Evolutionary conservation across 2,888 invertebrate genomes (phyloP).

Genomic region (Xanthia icteritia): DNA sequence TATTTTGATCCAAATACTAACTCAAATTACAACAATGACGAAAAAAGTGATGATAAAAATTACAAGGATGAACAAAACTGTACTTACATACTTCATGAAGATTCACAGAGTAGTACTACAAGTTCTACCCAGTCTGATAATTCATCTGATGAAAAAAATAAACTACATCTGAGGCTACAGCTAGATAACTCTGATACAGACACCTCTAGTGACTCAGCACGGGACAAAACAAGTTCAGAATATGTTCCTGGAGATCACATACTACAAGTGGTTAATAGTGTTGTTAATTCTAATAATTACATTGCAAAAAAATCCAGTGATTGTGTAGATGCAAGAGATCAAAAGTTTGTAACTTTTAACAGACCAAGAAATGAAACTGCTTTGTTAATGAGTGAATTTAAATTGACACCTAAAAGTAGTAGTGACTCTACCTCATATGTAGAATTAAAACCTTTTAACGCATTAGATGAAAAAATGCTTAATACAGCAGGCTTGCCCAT

Average conservation of each 20-base stretch:
- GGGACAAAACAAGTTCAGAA: conserved; percentile 85
- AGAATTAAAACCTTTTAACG: conserved; percentile 83
- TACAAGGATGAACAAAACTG: conserved; percentile 84
- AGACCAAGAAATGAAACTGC: conserved; percentile 48
- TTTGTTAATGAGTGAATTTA: conserved; percentile 69
- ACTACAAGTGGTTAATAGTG: conserved; percentile 66
- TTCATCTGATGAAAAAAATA: conserved; percentile 87
- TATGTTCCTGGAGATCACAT: conserved; percentile 85
- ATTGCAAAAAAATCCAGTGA: conserved; percentile 48
- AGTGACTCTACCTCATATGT: conserved; percentile 87
- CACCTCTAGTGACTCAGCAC: conserved; percentile 85
- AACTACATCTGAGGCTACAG: conserved; percentile 82
- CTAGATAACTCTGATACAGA: conserved; percentile 88
- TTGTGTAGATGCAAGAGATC: conserved; percentile 54
- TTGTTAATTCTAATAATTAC: conserved; percentile 34
- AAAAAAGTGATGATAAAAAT: conserved; percentile 69
- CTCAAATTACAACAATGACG: conserved; percentile 66
- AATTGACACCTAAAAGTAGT: conserved; percentile 77
- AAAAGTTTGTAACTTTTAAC: conserved; percentile 50
- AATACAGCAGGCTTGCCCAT: conserved; percentile 80
- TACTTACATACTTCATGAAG: conserved; percentile 87
- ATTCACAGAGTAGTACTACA: conserved; percentile 80
- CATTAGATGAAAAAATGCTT: conserved; percentile 78
- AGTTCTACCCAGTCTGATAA: conserved; percentile 86
- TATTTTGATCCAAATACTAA: conserved; percentile 70